Percentiles rank a stretch among this genome's conserved stretches.
Conservation (phyloP, 2,113 vertebrate species). For the Oryzias javanicus region DNA sequence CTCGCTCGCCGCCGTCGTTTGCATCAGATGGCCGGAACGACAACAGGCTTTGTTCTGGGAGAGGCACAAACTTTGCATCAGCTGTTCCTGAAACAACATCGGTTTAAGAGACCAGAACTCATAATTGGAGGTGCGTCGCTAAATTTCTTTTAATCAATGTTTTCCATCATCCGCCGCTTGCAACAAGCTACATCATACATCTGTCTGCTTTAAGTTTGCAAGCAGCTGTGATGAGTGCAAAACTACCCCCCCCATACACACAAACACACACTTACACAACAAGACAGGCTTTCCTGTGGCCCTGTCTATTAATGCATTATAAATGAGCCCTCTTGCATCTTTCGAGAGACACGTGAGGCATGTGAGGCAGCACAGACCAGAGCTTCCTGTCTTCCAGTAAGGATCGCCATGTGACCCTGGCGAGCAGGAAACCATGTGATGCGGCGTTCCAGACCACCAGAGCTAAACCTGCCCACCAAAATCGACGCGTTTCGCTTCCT, state of each 20-base stretch:
- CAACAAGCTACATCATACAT: constrained; percentile 30
- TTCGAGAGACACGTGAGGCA: constrained; percentile 57
- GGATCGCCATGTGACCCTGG: constrained; percentile 58
- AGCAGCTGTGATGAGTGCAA: constrained; percentile 52
- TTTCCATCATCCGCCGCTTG: constrained; percentile 16
- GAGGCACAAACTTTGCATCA: constrained; percentile 70
- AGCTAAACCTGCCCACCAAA: constrained; percentile 18
- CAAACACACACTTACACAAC: constrained; percentile 41
- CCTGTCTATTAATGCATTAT: constrained; percentile 70
- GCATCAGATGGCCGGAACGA: constrained; percentile 75
- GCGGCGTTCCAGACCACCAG: constrained; percentile 48
- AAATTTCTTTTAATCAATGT: neutral
- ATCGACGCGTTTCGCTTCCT: neutral
- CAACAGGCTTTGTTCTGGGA: too few relatives aligned
- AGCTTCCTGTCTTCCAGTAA: constrained; percentile 75
- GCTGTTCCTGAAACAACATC: constrained; percentile 10
- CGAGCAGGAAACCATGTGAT: constrained; percentile 68
- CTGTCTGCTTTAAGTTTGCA: constrained; percentile 41
- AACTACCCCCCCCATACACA: constrained; percentile 18
- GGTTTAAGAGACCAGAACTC: too few relatives aligned
- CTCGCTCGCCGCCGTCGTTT: constrained; percentile 64
- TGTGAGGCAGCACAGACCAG: constrained; percentile 59
- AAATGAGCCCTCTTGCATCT: constrained; percentile 57
- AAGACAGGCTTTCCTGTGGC: constrained; percentile 55
- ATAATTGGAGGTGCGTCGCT: too few relatives aligned